phyloP scores from a whole-genome alignment of 2,797 vertebrate species.

The Oophaga sylvatica region DNA sequence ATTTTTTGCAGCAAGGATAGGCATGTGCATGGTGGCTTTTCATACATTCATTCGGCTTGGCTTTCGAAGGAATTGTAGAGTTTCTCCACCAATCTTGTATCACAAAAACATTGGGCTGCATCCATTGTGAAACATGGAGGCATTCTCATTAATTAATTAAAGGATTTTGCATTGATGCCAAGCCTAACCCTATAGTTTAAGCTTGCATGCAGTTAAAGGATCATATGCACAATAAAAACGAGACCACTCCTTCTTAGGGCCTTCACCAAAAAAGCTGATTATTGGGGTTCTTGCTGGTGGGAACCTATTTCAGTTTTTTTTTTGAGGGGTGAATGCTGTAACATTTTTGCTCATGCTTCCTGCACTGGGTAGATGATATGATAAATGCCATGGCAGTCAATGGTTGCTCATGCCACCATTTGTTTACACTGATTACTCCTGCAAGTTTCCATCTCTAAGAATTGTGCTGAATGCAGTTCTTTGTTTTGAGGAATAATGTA shows the following conservation, averaged over 20 bases:
- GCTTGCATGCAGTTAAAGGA: not conserved
- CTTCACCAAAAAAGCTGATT: too few species aligned
- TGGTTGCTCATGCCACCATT: not conserved
- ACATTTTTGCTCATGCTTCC: not conserved
- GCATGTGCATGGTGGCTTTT: too few species aligned
- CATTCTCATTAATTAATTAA: not conserved
- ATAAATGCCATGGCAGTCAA: not conserved
- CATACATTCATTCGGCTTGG: too few species aligned
- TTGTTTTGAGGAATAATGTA: not conserved
- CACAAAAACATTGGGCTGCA: not conserved
- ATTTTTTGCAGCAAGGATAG: not conserved
- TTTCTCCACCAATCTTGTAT: not conserved
- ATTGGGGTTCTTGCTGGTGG: not conserved
- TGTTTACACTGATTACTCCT: not conserved
- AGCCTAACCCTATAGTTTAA: not conserved
- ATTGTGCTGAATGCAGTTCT: slow-evolving; percentile 15
- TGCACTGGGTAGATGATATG: not conserved
- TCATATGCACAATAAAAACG: not conserved
- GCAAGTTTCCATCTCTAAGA: not conserved
- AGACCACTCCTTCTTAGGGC: not conserved
- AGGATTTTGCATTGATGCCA: not conserved
- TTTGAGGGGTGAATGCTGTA: not conserved
- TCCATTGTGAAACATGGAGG: not conserved
- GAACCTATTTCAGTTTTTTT: not conserved
- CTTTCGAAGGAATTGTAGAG: too few species aligned